phyloP scores from a whole-genome alignment of 2,797 vertebrate species.

The Chanos chanos region DNA sequence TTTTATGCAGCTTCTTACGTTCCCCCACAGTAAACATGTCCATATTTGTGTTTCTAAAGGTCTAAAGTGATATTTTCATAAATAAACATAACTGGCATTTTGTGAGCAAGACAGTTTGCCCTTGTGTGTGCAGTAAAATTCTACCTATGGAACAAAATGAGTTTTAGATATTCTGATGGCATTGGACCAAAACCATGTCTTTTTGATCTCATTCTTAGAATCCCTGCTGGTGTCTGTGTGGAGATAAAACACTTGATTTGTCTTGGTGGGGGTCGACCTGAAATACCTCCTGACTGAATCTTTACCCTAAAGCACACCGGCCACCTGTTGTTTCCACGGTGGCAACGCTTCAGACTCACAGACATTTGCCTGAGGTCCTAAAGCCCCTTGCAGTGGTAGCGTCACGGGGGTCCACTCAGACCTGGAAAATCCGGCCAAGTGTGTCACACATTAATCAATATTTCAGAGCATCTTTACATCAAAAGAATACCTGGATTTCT shows the following conservation, averaged over 20 bases:
- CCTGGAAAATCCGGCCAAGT: conserved; percentile 51
- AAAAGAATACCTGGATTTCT: conserved; percentile 51
- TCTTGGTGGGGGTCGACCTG: conserved; percentile 50
- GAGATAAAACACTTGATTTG: conserved; percentile 64
- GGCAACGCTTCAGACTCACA: conserved; percentile 40
- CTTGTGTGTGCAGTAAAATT: too few species aligned
- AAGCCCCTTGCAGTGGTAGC: conserved; percentile 9
- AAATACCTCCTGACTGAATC: conserved; percentile 43
- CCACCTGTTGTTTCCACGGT: conserved; percentile 57
- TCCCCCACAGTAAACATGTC: neutral
- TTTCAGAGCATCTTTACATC: conserved; percentile 58
- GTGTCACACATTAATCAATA: conserved; percentile 59
- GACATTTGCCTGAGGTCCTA: conserved; percentile 51
- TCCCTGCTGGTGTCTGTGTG: conserved; percentile 37
- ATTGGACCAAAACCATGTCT: conserved; percentile 26
- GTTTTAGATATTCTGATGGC: conserved; percentile 31
- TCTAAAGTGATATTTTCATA: too few species aligned
- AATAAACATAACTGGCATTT: too few species aligned
- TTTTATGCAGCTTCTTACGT: neutral
- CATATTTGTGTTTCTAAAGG: too few species aligned
- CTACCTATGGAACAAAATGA: neutral
- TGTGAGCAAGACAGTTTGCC: too few species aligned
- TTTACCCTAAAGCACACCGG: conserved; percentile 54
- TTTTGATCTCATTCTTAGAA: conserved; percentile 48
- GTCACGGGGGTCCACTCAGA: conserved; percentile 29